These are phyloP conservation scores for Meloidogyne floridensis DNA, from an alignment of 1,140 invertebrate genomes.

Conservation along the genomic window DNA sequence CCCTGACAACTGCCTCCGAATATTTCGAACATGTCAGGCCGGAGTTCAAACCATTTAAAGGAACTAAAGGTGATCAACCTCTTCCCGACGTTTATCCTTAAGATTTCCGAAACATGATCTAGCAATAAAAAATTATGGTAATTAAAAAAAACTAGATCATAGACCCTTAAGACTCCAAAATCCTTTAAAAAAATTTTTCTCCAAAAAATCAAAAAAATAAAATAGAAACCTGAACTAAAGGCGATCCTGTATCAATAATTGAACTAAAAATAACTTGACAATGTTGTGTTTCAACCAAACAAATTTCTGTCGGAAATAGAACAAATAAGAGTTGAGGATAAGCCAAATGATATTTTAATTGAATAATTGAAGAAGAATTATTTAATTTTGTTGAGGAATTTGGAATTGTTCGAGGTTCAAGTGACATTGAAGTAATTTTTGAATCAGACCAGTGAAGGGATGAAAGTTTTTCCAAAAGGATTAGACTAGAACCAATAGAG, in stretches of 20 bases:
- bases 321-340: slow-evolving; percentile 44
- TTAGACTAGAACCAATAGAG: slow-evolving; percentile 29
- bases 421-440: slow-evolving; percentile 35
- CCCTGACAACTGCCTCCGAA: too few species aligned
- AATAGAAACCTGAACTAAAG: slow-evolving; percentile 32
- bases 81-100: too few species aligned
- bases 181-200: too few species aligned
- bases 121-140: too few species aligned
- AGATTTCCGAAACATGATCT: too few species aligned
- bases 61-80: too few species aligned
- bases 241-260: slow-evolving; percentile 32
- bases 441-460: slow-evolving; percentile 19
- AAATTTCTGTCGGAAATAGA: slow-evolving; percentile 51
- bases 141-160: too few species aligned
- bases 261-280: slow-evolving; percentile 44
- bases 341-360: slow-evolving; percentile 43
- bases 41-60: too few species aligned
- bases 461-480: slow-evolving; percentile 28
- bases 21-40: too few species aligned
- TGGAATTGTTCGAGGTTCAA: slow-evolving; percentile 30
- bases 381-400: not conserved
- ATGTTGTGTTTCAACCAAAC: slow-evolving; percentile 26
- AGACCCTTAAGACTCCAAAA: not conserved
- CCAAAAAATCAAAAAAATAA: slow-evolving; percentile 10
- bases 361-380: slow-evolving; percentile 16